phyloP scores from a whole-genome alignment of 2,888 invertebrate genomes.

The Neria commutata region DNA sequence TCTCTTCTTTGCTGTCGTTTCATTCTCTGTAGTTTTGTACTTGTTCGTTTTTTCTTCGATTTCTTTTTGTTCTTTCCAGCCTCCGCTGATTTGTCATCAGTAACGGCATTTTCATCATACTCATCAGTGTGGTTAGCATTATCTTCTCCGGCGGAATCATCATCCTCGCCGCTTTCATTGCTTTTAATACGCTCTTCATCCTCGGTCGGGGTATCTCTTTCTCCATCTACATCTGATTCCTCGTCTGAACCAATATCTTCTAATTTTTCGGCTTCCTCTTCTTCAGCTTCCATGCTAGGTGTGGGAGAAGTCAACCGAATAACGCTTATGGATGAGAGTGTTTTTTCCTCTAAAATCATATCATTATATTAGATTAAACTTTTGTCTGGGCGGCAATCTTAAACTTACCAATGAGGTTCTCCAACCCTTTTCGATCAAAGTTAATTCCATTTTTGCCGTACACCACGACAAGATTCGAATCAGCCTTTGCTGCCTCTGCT shows the following conservation, averaged over 20 bases:
- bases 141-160: slow-evolving; percentile 67
- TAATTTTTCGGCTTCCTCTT: slow-evolving; percentile 48
- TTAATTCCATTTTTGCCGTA: slow-evolving; percentile 88
- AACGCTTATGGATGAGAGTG: slow-evolving; percentile 69
- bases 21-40: slow-evolving; percentile 20
- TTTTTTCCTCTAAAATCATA: slow-evolving; percentile 60
- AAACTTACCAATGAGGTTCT: slow-evolving; percentile 77
- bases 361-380: background rate
- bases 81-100: slow-evolving; percentile 11
- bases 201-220: slow-evolving; percentile 24
- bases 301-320: slow-evolving; percentile 65
- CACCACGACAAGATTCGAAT: slow-evolving; percentile 72
- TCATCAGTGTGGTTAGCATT: slow-evolving; percentile 62
- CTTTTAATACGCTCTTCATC: slow-evolving; percentile 21
- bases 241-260: slow-evolving; percentile 53
- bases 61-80: slow-evolving; percentile 19
- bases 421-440: slow-evolving; percentile 79
- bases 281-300: slow-evolving; percentile 59
- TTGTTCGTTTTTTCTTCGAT: slow-evolving; percentile 26
- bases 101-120: slow-evolving; percentile 11
- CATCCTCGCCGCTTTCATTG: slow-evolving; percentile 33
- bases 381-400: background rate
- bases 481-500: slow-evolving; percentile 34
- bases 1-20: slow-evolving; percentile 30
- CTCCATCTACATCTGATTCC: slow-evolving; percentile 65